Evolutionary conservation across 2,113 vertebrate genomes (phyloP).

Genomic region (Dipodomys stephensi): DNA sequence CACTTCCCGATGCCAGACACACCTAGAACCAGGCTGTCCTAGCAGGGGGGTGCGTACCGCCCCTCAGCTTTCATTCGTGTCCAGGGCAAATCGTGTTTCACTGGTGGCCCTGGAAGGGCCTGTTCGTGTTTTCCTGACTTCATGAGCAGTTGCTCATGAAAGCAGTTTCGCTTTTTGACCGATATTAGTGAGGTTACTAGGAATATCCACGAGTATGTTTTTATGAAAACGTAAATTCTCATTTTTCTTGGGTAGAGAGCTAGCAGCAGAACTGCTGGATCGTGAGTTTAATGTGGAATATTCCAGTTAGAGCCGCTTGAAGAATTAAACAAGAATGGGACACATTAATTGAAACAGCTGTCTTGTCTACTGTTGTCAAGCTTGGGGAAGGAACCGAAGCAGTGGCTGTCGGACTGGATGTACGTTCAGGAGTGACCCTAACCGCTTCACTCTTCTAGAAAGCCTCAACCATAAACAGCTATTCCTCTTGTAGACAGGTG

Average conservation of each 20-base stretch:
- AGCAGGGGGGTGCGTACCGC: not conserved
- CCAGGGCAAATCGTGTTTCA: not conserved
- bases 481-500: not conserved
- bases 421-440: not conserved
- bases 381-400: not conserved
- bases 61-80: not conserved
- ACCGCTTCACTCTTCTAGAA: not conserved
- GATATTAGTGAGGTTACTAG: not conserved
- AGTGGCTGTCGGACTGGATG: not conserved
- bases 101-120: not conserved
- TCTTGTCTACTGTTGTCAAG: not conserved
- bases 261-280: not conserved
- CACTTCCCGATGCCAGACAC: not conserved
- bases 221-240: not conserved
- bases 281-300: slow-evolving; percentile 10
- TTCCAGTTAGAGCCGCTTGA: not conserved
- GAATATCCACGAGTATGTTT: not conserved
- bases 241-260: not conserved
- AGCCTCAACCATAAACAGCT: not conserved
- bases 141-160: not conserved
- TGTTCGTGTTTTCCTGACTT: not conserved
- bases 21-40: not conserved
- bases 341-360: not conserved
- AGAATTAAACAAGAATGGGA: not conserved
- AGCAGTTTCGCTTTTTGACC: not conserved